A percentile compares a stretch with the other conserved stretches of the same genome.
Conservation (phyloP, 92 coral and sea anemone species). For the Epizoanthus ramosus region DNA sequence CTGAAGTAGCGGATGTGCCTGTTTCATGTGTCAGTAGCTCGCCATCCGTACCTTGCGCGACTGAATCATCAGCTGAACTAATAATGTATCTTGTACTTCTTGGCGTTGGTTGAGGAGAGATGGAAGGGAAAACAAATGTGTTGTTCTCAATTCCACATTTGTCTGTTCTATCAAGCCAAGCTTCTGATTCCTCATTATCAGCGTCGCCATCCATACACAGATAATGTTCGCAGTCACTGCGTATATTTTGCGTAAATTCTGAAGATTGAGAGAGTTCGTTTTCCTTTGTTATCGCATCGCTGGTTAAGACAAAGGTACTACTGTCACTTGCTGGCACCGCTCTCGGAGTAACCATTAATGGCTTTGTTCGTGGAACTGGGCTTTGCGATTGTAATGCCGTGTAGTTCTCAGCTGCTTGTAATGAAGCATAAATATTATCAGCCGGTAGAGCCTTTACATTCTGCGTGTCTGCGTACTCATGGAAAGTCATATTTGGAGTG, state of each 20-base stretch:
- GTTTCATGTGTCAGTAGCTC: no score
- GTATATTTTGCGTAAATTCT: not conserved
- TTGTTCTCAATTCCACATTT: not conserved
- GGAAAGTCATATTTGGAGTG: no score
- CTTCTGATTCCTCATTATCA: not conserved
- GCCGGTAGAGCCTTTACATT: no score
- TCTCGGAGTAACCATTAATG: no score
- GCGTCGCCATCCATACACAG: not conserved
- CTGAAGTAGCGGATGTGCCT: not conserved
- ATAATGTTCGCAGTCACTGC: not conserved
- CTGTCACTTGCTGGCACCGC: not conserved
- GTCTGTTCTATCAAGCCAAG: not conserved
- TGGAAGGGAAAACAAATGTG: not conserved
- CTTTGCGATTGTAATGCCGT: not conserved
- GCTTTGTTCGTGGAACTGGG: not conserved
- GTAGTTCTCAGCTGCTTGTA: not conserved
- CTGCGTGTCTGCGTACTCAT: no score
- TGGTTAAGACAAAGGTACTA: not conserved
- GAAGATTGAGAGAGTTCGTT: not conserved
- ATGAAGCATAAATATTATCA: conserved; percentile 9
- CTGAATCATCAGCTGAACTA: not conserved
- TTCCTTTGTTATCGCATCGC: not conserved
- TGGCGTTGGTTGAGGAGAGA: not conserved
- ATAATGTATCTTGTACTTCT: no score
- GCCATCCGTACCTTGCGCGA: not conserved